Evolutionary conservation across 2,797 vertebrate genomes (phyloP), one percentile per base, ranked within the genome.

Genomic region (Mustela erminea): DNA sequence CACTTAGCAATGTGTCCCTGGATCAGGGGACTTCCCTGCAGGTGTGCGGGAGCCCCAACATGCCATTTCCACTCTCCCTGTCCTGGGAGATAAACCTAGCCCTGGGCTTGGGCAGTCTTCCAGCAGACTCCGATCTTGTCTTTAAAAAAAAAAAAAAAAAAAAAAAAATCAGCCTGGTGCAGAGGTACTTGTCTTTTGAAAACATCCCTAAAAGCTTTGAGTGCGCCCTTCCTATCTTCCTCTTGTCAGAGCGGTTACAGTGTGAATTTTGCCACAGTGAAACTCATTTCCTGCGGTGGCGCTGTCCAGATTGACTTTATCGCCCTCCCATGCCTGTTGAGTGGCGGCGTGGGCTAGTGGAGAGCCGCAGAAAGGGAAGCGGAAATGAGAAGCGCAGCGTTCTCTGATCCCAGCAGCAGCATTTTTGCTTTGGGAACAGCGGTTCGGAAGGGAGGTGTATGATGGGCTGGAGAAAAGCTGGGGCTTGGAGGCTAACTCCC

Each of bases 211-310:
- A 93, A 74, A 95, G 96, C 64, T n/a, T 75, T 35, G 46, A 93
- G 54, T 74, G 70, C 15, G 10, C 23, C 84, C 74, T 85, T 27
- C 41, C 75, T 58, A 17, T 91, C 84, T 93, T 21, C 54, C 52
- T 93, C 80, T 81, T 66, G 52, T 87, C 77, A 66, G 54, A 97
- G 92, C 86, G 93, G 84, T 74, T 80, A 82, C 68, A 14, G 32
- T 95, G 75, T 90, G 96, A 78, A 93, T 97, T 97, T 83, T 54
- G 72, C 92, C 10, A 2, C 52, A 75, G 90, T 83, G n/a, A 93
- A 75, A 86, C 95, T 88, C 66, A 95, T 96, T 97, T 97, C 96
- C 97, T 90, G 96, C 46, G 35, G 49, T 58, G 60, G 66, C 2
- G n/a, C 68, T 32, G 56, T 84, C 86, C 90, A 78, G 62, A 91